Base-by-base conservation (phyloP, 2,797 vertebrate species). In the Anas capensis region DNA sequence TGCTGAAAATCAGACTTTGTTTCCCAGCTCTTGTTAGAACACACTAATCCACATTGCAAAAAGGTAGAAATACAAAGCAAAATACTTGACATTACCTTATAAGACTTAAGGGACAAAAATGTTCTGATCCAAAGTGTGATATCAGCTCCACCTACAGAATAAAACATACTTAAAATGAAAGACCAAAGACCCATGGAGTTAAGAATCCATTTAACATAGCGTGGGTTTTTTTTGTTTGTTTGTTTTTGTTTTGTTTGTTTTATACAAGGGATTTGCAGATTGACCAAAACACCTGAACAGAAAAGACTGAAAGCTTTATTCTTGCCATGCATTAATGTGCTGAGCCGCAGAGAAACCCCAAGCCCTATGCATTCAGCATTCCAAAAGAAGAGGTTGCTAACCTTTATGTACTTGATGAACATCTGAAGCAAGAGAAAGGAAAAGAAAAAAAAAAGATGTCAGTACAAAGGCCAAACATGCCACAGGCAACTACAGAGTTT, bases 371-470 rank as follows among this genome's bases (percentile, higher is more conserved):
- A 98, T 83, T 96, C 95, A 95, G 96, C 96, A 97, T 95, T 97
- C 94, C 96, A 95, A 97, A 97, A 98, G 97, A 98, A 97, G 98
- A 98, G 97, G 97, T 97, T 98, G 98, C 99, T 99, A 99, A 99
- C 99, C 99, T 99, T 99, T 98, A 99, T 99, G 99, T 99, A 99
- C 98, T 99, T 99, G 99, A 99, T 99, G 99, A 99, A 99, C 99
- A 99, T 99, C 99, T 99, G 99, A 99, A 98, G 99, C 98, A 87
- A 99, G 98, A 98, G 96, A 98, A 98, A 97, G 96, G 98, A 96
- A 97, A 97, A 97, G 93, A 98, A 98, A 88, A 97, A 97, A 95
- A 89, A 81, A 5, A 97, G 98, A 98, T 98, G 98, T 99, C 98
- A 99, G 98, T 99, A 97, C 95, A 98, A 98, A 98, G 97, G 98